Base-by-base conservation (phyloP, 2,113 vertebrate species). In the Melanostigma gelatinosum region DNA sequence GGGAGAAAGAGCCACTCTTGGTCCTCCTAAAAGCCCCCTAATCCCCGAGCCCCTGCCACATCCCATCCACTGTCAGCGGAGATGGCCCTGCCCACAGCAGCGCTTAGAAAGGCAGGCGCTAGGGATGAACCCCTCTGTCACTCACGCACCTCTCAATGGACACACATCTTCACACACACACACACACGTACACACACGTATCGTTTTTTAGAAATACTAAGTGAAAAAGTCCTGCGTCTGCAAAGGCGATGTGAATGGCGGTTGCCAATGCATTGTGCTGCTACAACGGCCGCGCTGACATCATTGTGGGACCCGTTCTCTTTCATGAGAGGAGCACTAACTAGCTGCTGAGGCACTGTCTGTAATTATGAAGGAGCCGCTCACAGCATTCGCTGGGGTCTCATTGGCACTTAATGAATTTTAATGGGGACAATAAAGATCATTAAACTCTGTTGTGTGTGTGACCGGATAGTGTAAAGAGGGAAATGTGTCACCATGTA, bases 111-210 rank as follows among this genome's bases (percentile, higher is more conserved):
- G 85, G 71, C 86, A 72, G 80, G 87, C 86, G 50, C 89, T 69
- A 48, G 93, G 93, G 93, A 93, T 93, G 90, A 90, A 93, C 92
- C 90, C 82, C 85, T 89, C 85, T 92, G 92, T 93, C 93, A 93
- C 89, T 94, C 93, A 94, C 16, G n/a, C 75, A 42, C 79, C 70
- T 69, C 81, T 93, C 89, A 92, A 90, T 92, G 90, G 89, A 86
- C 88, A 88, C 87, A 93, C 88, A 92, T 88, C 83, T 81, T 89
- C 91, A 82, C 87, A 81, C 92, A 82, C 86, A 79, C 79, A 77
- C 83, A 77, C 83, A 80, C 79, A 72, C 69, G 79, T 58, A 46
- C 29, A 48, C 15, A 48, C 15, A 44, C 32, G 70, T 60, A 20
- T 61, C 3, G 27, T 72, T 89, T 86, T 66, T 46, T 66, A 50